Evolutionary conservation across 2,113 vertebrate genomes (phyloP).

Genomic region (Charina bottae): DNA sequence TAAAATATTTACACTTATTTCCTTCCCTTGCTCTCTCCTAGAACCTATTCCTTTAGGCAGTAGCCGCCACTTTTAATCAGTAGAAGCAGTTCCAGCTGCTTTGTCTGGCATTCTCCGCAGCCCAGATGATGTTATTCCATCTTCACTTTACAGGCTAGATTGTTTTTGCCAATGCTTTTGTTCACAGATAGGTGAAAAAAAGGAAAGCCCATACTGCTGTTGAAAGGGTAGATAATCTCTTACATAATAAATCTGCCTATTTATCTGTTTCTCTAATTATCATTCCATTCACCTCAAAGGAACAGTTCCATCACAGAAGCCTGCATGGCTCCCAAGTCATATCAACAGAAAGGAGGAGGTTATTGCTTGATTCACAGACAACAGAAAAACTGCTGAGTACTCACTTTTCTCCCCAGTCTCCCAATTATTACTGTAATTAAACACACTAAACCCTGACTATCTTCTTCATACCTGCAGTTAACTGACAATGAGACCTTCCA

Average conservation of each 20-base stretch:
- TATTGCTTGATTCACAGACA: constrained; percentile 48
- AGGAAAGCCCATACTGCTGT: constrained; percentile 50
- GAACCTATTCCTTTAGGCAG: constrained; percentile 62
- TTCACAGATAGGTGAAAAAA: constrained; percentile 61
- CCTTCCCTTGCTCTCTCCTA: constrained; percentile 34
- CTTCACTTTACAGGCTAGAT: constrained; percentile 58
- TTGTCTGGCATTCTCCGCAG: constrained; percentile 52
- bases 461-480: constrained; percentile 28
- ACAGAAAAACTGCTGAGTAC: constrained; percentile 62
- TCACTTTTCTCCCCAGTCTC: constrained; percentile 14
- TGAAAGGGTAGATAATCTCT: constrained; percentile 49
- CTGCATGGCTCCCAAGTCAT: constrained; percentile 29
- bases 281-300: constrained; percentile 28
- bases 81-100: constrained; percentile 49
- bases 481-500: constrained; percentile 23
- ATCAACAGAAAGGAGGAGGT: constrained; percentile 49
- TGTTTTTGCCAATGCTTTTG: constrained; percentile 51
- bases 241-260: constrained; percentile 58
- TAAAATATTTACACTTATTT: constrained; percentile 64
- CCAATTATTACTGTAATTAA: not conserved
- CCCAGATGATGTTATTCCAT: constrained; percentile 58
- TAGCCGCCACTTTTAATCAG: constrained; percentile 45
- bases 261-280: constrained; percentile 48
- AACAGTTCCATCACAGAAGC: constrained; percentile 35
- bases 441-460: constrained; percentile 38